phyloP scores from a whole-genome alignment of 2,888 invertebrate genomes.

The Teleiodes luculella region DNA sequence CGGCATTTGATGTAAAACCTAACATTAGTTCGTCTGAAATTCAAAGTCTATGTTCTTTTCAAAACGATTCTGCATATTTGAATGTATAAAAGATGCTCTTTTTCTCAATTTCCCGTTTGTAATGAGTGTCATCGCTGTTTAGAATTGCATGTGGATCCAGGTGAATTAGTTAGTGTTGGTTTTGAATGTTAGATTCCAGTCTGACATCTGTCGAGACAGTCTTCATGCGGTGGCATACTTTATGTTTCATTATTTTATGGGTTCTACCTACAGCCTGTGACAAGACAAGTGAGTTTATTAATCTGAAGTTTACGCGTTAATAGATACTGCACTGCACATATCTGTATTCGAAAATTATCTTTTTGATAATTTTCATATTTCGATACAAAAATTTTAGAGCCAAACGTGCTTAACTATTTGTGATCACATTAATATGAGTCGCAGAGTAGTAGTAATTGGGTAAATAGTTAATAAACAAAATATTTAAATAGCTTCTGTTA shows the following conservation, averaged over 20 bases:
- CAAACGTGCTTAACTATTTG: no score
- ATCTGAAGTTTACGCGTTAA: no score
- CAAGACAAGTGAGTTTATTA: background rate
- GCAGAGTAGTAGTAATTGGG: no score
- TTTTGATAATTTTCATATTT: no score
- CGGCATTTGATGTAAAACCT: background rate
- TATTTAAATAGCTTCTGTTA: no score
- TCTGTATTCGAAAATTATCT: no score
- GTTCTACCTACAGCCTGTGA: background rate
- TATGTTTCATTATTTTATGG: background rate
- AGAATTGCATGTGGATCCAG: constrained; percentile 1
- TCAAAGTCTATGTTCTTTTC: background rate
- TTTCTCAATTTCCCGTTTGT: background rate
- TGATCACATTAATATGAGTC: no score
- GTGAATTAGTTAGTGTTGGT: constrained; percentile 2
- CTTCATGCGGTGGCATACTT: background rate
- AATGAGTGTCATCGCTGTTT: constrained; percentile 6
- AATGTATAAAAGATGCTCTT: background rate
- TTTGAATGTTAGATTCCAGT: constrained; percentile 4
- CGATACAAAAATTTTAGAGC: no score
- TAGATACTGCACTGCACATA: no score
- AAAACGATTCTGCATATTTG: background rate
- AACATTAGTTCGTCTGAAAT: background rate
- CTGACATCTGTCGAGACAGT: constrained; percentile 6
- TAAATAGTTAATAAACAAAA: no score